phyloP scores from a whole-genome alignment of 2,113 vertebrate genomes.

The Camarhynchus parvulus region DNA sequence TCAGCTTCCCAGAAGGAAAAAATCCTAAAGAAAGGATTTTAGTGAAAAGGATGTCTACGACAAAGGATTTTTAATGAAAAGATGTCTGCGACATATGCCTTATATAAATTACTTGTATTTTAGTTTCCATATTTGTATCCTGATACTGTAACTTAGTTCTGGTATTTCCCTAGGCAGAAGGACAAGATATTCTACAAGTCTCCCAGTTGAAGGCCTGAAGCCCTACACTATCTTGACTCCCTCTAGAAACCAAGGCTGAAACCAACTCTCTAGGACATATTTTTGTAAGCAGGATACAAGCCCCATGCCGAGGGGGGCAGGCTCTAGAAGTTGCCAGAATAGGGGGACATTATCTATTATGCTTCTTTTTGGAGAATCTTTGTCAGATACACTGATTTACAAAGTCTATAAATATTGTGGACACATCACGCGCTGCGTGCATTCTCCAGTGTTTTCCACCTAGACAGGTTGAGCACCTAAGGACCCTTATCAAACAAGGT shows the following conservation, averaged over 20 bases:
- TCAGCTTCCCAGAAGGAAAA: no score
- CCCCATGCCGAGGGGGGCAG: not conserved
- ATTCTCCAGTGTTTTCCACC: not conserved
- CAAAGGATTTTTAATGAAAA: no score
- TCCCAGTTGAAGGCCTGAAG: not conserved
- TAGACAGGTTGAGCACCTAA: not conserved
- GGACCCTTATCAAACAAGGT: not conserved
- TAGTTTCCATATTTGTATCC: not conserved
- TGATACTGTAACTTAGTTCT: not conserved
- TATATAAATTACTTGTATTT: not conserved
- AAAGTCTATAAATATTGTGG: not conserved
- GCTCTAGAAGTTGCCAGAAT: not conserved
- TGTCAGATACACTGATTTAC: not conserved
- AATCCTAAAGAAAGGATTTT: no score
- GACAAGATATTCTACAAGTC: not conserved
- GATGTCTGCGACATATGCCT: not conserved
- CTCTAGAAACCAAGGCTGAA: not conserved
- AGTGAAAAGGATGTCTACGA: no score
- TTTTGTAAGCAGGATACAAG: not conserved
- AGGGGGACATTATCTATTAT: no score
- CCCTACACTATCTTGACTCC: rapidly evolving
- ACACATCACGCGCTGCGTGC: rapidly evolving
- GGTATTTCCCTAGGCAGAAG: not conserved
- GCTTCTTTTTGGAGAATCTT: not conserved
- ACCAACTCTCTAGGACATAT: not conserved